A percentile compares a stretch with the other conserved stretches of the same genome.
Conservation (phyloP, 1,140 invertebrate genomes). For the Calycopis cecrops region DNA sequence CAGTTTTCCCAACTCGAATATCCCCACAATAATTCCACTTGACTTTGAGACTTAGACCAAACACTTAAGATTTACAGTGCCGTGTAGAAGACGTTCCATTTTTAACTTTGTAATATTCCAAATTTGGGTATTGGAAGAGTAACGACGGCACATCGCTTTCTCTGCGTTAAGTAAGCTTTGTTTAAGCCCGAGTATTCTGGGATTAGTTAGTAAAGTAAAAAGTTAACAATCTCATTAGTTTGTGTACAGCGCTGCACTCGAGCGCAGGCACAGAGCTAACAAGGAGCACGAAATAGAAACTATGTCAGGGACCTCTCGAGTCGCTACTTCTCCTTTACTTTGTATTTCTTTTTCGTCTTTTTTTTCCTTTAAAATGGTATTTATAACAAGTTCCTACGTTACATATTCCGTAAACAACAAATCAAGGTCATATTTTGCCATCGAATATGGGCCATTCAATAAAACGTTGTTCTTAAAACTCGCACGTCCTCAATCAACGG, state of each 20-base stretch:
- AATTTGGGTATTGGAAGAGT: conserved; percentile 63
- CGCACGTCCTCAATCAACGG: conserved; percentile 35
- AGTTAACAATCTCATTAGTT: conserved; percentile 10
- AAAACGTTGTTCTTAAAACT: conserved; percentile 4
- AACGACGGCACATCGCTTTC: conserved; percentile 61
- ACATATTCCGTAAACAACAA: not conserved
- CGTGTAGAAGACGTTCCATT: conserved; percentile 26
- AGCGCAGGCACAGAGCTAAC: conserved; percentile 4
- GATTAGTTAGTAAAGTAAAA: conserved; percentile 13
- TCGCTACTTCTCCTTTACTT: conserved; percentile 1
- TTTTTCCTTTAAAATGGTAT: no score
- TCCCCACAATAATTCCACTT: conserved; percentile 22
- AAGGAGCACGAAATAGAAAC: conserved; percentile 17
- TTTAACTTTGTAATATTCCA: conserved; percentile 33
- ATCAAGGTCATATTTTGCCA: not conserved
- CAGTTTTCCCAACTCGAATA: conserved; percentile 25
- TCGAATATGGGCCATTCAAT: not conserved
- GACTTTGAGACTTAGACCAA: conserved; percentile 36
- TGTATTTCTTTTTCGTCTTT: not conserved
- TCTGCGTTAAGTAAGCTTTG: conserved; percentile 24
- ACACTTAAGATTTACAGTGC: conserved; percentile 30
- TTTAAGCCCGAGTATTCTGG: not conserved
- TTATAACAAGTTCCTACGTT: no score
- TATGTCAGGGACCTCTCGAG: conserved; percentile 13
- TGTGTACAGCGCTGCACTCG: not conserved